Evolutionary conservation across 1,140 invertebrate species (phyloP).

Genomic region (Drosophila orena): DNA sequence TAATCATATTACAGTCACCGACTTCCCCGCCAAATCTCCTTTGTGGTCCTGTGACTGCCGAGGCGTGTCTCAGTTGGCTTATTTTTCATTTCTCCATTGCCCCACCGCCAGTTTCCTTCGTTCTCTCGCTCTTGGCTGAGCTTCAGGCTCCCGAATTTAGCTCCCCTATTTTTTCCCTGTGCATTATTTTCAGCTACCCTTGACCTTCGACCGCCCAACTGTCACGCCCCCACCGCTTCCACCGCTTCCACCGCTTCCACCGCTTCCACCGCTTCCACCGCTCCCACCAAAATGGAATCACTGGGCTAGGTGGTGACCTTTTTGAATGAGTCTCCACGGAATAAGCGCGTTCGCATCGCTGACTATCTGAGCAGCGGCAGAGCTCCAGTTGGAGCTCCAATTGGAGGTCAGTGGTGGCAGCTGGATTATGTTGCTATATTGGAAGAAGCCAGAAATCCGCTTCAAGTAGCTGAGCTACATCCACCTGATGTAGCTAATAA

Average conservation of each 20-base stretch:
- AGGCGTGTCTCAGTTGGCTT: conserved; percentile 57
- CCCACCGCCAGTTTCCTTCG: neutral
- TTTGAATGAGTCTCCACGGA: conserved; percentile 77
- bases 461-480: neutral
- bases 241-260: neutral
- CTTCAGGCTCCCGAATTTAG: no score
- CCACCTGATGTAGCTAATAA: neutral
- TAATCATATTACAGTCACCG: conserved; percentile 73
- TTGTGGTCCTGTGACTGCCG: conserved; percentile 43
- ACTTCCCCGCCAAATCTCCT: conserved; percentile 1
- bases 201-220: conserved; percentile 58
- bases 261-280: neutral
- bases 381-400: conserved; percentile 5
- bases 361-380: conserved; percentile 40
- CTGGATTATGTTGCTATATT: neutral
- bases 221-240: neutral
- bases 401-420: conserved; percentile 30
- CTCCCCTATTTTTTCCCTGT: conserved; percentile 31
- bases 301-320: conserved; percentile 71
- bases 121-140: conserved; percentile 18
- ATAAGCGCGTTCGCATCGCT: conserved; percentile 55
- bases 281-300: neutral
- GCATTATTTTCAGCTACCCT: conserved; percentile 60
- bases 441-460: neutral
- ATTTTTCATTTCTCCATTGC: conserved; percentile 52